Evolutionary conservation across 2,888 invertebrate species (phyloP).

Genomic region (Hirudinaria manillensis): DNA sequence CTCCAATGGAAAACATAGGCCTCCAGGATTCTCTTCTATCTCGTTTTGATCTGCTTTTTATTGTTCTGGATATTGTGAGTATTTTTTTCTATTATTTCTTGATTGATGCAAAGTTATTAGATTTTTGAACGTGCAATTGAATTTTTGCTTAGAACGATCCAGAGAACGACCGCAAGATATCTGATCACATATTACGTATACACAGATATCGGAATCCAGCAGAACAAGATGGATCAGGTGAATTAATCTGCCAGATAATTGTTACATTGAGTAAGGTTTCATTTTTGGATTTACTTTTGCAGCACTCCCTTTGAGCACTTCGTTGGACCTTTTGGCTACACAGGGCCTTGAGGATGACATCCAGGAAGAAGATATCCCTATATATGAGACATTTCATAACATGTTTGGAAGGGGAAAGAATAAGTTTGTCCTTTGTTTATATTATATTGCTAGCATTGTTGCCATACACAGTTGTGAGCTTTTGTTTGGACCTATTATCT

Average conservation of each 20-base stretch:
- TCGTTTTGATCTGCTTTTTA: slow-evolving; percentile 95
- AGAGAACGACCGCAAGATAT: slow-evolving; percentile 78
- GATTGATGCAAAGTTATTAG: background rate
- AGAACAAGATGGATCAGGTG: slow-evolving; percentile 87
- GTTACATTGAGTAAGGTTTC: background rate
- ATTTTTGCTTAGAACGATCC: slow-evolving; percentile 61
- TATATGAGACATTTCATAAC: slow-evolving; percentile 88
- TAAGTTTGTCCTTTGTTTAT: background rate
- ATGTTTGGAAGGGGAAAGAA: slow-evolving; percentile 64
- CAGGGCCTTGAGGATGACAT: slow-evolving; percentile 64
- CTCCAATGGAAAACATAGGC: slow-evolving; percentile 99
- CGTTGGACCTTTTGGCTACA: slow-evolving; percentile 77
- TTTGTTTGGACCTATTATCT: too few relatives aligned
- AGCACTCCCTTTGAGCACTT: slow-evolving; percentile 71
- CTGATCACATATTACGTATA: slow-evolving; percentile 94
- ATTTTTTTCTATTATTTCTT: background rate
- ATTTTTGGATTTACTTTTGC: slow-evolving; percentile 7
- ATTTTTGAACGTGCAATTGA: background rate
- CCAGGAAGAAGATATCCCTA: slow-evolving; percentile 50
- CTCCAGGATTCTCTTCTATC: slow-evolving; percentile 78
- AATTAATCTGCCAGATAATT: background rate
- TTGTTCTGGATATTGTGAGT: slow-evolving; percentile 81
- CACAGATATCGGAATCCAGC: slow-evolving; percentile 87
- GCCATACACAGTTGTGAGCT: too few relatives aligned
- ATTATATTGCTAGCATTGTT: too few relatives aligned